phyloP scores from a whole-genome alignment of 2,888 invertebrate genomes.

The Timandra comae region DNA sequence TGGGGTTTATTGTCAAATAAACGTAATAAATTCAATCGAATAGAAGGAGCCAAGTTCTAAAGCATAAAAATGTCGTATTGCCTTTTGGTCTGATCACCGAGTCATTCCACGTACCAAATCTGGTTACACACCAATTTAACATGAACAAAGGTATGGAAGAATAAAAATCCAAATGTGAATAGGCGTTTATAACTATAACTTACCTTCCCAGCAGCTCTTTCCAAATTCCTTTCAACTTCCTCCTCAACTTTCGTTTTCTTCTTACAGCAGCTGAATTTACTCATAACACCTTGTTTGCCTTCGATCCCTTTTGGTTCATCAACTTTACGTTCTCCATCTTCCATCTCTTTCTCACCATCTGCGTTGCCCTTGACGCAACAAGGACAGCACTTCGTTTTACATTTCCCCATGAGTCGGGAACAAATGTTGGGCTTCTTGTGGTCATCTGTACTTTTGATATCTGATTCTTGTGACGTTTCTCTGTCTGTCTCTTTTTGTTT shows the following conservation, averaged over 20 bases:
- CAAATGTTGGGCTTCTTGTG: constrained; percentile 52
- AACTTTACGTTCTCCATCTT: too few relatives aligned
- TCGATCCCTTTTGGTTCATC: constrained; percentile 1
- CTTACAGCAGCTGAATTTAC: constrained; percentile 54
- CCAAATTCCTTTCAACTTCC: constrained; percentile 41
- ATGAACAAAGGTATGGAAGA: too few relatives aligned
- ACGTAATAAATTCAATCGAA: too few relatives aligned
- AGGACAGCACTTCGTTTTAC: constrained; percentile 65
- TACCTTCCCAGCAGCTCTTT: constrained; percentile 64
- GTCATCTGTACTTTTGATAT: constrained; percentile 20
- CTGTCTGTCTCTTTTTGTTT: constrained; percentile 18
- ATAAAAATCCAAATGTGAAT: too few relatives aligned
- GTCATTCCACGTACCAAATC: too few relatives aligned
- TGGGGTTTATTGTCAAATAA: too few relatives aligned
- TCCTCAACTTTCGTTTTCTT: constrained; percentile 60
- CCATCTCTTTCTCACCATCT: constrained; percentile 32
- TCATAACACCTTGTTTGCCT: constrained; percentile 42
- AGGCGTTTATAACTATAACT: too few relatives aligned
- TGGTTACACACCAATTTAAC: too few relatives aligned
- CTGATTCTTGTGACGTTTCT: too few relatives aligned
- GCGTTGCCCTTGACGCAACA: constrained; percentile 56
- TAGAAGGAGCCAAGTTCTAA: too few relatives aligned
- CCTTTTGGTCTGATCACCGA: too few relatives aligned
- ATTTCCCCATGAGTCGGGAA: constrained; percentile 55
- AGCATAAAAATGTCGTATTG: too few relatives aligned